phyloP scores from a whole-genome alignment of 2,113 vertebrate species.

The Sturnus vulgaris region DNA sequence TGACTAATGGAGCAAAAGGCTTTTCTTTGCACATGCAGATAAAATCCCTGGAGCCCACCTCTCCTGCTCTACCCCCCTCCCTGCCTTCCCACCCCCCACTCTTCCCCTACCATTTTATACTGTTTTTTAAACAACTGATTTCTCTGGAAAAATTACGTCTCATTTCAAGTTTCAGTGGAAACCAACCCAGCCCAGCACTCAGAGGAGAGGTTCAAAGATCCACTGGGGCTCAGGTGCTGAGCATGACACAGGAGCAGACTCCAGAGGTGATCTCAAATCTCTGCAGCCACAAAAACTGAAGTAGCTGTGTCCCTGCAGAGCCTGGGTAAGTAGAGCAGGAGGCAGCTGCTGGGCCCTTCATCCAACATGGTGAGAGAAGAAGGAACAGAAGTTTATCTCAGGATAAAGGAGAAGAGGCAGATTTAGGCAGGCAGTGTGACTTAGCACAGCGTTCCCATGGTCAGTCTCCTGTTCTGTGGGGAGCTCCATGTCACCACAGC shows the following conservation, averaged over 20 bases:
- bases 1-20: neutral
- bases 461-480: neutral
- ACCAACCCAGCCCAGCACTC: neutral
- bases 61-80: neutral
- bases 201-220: neutral
- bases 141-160: fast-evolving
- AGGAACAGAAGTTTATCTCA: neutral
- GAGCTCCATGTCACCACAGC: neutral
- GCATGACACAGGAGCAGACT: neutral
- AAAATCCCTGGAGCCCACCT: neutral
- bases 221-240: no score
- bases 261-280: neutral
- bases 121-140: neutral
- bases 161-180: neutral
- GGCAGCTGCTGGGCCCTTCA: neutral
- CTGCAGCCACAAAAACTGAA: neutral
- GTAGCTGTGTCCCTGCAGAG: neutral
- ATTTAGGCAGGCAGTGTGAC: neutral
- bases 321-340: neutral
- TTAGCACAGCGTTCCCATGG: neutral
- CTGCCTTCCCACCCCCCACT: no score
- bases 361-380: neutral
- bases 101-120: neutral
- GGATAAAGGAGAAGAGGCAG: no score
- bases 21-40: neutral